Evolutionary conservation across 64 coral and sea anemone genomes (phyloP).

Genomic region (Montipora capricornis): DNA sequence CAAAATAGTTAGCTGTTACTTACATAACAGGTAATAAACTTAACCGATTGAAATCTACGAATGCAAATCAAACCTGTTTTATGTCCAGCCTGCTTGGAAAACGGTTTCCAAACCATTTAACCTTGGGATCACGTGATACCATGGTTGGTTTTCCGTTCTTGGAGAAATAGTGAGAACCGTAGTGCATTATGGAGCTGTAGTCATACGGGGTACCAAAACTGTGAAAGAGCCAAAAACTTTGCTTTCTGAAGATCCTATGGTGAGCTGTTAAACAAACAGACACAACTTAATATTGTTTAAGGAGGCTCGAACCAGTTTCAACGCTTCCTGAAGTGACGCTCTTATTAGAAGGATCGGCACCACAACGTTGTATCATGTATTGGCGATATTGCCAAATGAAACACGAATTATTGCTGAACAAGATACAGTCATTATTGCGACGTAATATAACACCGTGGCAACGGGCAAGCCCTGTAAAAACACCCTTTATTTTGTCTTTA

Average conservation of each 20-base stretch:
- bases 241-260: background rate
- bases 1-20: too few relatives aligned
- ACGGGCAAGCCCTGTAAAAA: too few relatives aligned
- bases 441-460: too few relatives aligned
- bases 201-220: slow-evolving; percentile 27
- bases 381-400: too few relatives aligned
- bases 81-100: slow-evolving; percentile 1
- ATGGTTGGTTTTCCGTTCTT: slow-evolving; percentile 32
- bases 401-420: too few relatives aligned
- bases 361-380: too few relatives aligned
- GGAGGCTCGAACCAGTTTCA: too few relatives aligned
- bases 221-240: background rate
- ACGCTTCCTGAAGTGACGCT: too few relatives aligned
- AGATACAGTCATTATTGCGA: too few relatives aligned
- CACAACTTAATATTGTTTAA: background rate
- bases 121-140: background rate
- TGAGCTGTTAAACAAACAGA: slow-evolving; percentile 2
- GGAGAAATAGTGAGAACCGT: slow-evolving; percentile 10
- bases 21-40: too few relatives aligned
- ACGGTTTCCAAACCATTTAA: slow-evolving; percentile 14
- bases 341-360: too few relatives aligned
- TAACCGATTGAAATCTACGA: background rate
- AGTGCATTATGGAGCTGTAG: slow-evolving; percentile 36
- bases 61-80: background rate
- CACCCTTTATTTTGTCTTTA: too few relatives aligned